phyloP scores from a whole-genome alignment of 1,140 invertebrate genomes.

The Diplogasteroides magnus region DNA sequence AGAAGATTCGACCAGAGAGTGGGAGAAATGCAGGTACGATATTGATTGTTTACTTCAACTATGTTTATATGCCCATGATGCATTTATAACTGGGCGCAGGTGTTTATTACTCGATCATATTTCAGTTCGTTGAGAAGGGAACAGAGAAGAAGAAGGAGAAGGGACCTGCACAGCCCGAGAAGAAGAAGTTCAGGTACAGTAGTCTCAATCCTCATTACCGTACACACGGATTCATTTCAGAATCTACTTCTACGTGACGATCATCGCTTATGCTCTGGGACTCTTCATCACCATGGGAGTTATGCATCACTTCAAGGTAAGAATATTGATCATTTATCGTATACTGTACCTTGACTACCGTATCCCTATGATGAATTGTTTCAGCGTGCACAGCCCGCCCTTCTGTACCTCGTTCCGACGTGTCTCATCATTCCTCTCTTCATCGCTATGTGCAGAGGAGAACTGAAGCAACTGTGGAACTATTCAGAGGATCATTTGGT shows the following conservation, averaged over 20 bases:
- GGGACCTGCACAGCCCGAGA: background rate
- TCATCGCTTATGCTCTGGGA: slow-evolving; percentile 87
- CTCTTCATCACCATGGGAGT: slow-evolving; percentile 87
- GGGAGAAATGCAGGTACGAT: slow-evolving; percentile 36
- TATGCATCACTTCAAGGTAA: slow-evolving; percentile 87
- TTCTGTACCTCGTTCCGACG: slow-evolving; percentile 91
- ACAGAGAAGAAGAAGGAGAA: background rate
- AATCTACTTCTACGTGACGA: slow-evolving; percentile 88
- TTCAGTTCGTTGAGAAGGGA: background rate
- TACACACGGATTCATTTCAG: slow-evolving; percentile 54
- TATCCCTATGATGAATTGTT: slow-evolving; percentile 4
- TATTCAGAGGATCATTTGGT: slow-evolving; percentile 50
- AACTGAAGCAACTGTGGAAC: slow-evolving; percentile 40
- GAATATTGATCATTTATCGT: slow-evolving; percentile 5
- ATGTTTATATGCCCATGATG: background rate
- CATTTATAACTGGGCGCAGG: background rate
- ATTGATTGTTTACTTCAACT: background rate
- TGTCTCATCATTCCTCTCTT: slow-evolving; percentile 82
- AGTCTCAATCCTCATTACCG: no score
- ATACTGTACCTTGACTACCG: background rate
- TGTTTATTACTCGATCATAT: background rate
- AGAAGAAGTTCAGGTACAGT: background rate
- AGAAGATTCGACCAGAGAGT: slow-evolving; percentile 92
- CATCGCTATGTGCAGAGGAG: slow-evolving; percentile 74
- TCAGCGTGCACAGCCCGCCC: slow-evolving; percentile 73